These are phyloP conservation scores for Drosophila vallismaia DNA, from an alignment of 2,888 invertebrate species.

Conservation along the genomic window DNA sequence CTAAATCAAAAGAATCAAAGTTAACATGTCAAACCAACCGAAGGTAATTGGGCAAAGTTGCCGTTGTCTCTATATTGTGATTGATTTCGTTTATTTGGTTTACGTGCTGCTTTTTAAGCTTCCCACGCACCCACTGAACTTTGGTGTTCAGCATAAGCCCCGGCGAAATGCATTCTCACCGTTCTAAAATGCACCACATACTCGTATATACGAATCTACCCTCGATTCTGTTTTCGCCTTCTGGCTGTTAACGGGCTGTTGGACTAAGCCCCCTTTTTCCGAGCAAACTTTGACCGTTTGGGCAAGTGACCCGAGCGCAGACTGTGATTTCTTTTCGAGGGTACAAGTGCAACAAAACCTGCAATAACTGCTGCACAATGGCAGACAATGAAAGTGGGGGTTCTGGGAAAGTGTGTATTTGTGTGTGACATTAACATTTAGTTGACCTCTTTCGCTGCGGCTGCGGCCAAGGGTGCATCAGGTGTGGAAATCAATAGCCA, in stretches of 20 bases:
- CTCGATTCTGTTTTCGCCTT: slow-evolving; percentile 28
- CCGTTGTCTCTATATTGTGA: slow-evolving; percentile 18
- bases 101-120: slow-evolving; percentile 45
- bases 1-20: slow-evolving; percentile 66
- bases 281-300: slow-evolving; percentile 68
- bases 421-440: slow-evolving; percentile 80
- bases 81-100: slow-evolving; percentile 61
- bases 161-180: slow-evolving; percentile 62
- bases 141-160: slow-evolving; percentile 52
- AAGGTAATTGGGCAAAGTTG: slow-evolving; percentile 60
- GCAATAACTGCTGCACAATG: slow-evolving; percentile 13
- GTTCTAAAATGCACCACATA: slow-evolving; percentile 55
- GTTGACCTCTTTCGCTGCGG: slow-evolving; percentile 78
- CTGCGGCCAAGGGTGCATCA: slow-evolving; percentile 76
- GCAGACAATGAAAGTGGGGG: slow-evolving; percentile 47
- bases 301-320: slow-evolving; percentile 70
- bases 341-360: slow-evolving; percentile 20
- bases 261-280: slow-evolving; percentile 42
- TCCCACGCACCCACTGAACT: slow-evolving; percentile 78
- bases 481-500: slow-evolving; percentile 70
- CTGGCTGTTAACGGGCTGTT: slow-evolving; percentile 29
- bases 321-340: slow-evolving; percentile 70
- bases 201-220: slow-evolving; percentile 7
- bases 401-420: slow-evolving; percentile 20
- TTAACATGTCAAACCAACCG: slow-evolving; percentile 67